phyloP scores from a whole-genome alignment of 2,113 vertebrate species.

The Conger conger region DNA sequence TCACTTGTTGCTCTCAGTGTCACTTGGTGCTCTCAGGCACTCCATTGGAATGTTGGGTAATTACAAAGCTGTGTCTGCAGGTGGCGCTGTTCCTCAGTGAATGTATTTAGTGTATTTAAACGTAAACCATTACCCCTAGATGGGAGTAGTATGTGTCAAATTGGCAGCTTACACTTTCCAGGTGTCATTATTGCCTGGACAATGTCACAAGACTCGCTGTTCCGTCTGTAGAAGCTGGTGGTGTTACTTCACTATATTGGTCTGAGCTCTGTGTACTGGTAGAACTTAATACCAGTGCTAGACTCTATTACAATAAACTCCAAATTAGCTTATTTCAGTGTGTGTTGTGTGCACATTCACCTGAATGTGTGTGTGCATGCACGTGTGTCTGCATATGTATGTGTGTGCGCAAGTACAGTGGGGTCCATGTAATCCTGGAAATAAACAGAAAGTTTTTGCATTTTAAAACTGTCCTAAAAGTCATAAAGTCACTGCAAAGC shows the following conservation, averaged over 20 bases:
- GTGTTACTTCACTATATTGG: neutral
- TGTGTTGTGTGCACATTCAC: neutral
- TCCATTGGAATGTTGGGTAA: neutral
- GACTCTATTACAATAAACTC: neutral
- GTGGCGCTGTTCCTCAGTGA: neutral
- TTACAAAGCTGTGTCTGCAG: neutral
- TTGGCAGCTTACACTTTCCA: neutral
- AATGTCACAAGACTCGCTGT: neutral
- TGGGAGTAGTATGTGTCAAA: neutral
- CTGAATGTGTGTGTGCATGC: constrained; percentile 5
- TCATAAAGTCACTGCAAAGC: too few species aligned
- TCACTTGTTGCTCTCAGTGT: too few species aligned
- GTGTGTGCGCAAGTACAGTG: too few species aligned
- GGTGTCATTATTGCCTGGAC: neutral
- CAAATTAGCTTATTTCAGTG: neutral
- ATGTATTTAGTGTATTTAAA: neutral
- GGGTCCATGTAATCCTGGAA: too few species aligned
- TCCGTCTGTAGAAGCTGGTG: neutral
- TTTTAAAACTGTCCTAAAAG: too few species aligned
- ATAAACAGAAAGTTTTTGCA: too few species aligned
- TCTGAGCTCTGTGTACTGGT: neutral
- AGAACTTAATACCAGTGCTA: neutral
- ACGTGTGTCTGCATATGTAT: too few species aligned
- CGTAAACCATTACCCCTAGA: neutral
- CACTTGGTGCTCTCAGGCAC: too few species aligned